Evolutionary conservation across 2,888 invertebrate species (phyloP).

Genomic region (Petrolisthes manimaculis): DNA sequence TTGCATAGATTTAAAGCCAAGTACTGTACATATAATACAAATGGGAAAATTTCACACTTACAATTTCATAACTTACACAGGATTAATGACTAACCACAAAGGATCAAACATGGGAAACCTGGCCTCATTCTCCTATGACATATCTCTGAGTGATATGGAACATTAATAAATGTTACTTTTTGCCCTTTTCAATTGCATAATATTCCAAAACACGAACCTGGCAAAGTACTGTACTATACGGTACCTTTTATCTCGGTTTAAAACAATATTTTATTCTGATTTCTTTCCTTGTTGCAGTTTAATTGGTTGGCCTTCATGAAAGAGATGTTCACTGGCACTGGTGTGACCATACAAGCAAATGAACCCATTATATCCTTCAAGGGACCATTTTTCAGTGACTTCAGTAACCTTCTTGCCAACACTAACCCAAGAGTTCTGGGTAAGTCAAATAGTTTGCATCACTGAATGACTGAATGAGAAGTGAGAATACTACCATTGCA

Average conservation of each 20-base stretch:
- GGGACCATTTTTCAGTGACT: conserved; percentile 33
- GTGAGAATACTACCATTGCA: no score
- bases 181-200: not conserved
- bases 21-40: no score
- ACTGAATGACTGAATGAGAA: no score
- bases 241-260: not conserved
- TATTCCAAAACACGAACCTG: not conserved
- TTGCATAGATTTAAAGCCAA: no score
- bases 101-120: no score
- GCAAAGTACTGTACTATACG: not conserved
- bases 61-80: no score
- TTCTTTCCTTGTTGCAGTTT: conserved; percentile 33
- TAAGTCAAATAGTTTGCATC: conserved; percentile 22
- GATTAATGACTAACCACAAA: no score
- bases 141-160: no score
- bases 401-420: conserved; percentile 34
- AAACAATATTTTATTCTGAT: not conserved
- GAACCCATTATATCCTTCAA: conserved; percentile 53
- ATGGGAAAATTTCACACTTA: no score
- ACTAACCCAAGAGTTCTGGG: conserved; percentile 50
- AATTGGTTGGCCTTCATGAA: conserved; percentile 50
- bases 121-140: no score
- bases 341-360: conserved; percentile 35
- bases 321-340: conserved; percentile 46
- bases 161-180: no score